phyloP scores from a whole-genome alignment of 2,797 vertebrate genomes.

The Glossophaga mutica region DNA sequence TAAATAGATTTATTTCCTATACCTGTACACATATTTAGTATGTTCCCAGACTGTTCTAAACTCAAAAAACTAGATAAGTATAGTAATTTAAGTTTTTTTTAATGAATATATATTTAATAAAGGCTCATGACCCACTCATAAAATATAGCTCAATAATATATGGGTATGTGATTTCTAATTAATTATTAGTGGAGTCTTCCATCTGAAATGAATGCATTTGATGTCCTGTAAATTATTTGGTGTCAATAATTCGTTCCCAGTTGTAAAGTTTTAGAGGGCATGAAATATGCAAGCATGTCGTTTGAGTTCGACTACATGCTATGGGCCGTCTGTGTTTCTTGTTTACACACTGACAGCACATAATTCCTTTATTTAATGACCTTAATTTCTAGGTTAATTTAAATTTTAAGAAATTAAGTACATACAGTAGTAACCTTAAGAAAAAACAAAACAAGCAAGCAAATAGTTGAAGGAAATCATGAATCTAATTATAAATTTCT shows the following conservation, averaged over 20 bases:
- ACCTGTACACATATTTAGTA: not conserved
- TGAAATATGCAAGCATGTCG: not conserved
- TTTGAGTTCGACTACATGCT: not conserved
- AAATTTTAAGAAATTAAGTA: not conserved
- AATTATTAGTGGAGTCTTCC: not conserved
- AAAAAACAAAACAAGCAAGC: not conserved
- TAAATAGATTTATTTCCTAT: slow-evolving; percentile 22
- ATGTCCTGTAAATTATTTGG: not conserved
- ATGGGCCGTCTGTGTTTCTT: not conserved
- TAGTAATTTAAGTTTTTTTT: not conserved
- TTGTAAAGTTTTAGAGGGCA: not conserved
- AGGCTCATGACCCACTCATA: not conserved
- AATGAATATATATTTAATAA: not conserved
- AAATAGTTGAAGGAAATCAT: slow-evolving; percentile 34
- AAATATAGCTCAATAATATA: not conserved
- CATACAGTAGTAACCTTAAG: not conserved
- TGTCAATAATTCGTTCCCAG: not conserved
- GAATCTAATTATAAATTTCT: not conserved
- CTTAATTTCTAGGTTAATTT: slow-evolving; percentile 7
- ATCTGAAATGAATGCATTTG: not conserved
- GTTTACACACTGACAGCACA: not conserved
- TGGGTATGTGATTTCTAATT: not conserved
- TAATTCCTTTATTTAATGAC: not conserved
- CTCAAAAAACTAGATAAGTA: not conserved
- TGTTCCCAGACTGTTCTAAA: not conserved